Evolutionary conservation across 2,113 vertebrate genomes (phyloP), one percentile per base, ranked within the genome.

Genomic region (Atractosteus spatula): DNA sequence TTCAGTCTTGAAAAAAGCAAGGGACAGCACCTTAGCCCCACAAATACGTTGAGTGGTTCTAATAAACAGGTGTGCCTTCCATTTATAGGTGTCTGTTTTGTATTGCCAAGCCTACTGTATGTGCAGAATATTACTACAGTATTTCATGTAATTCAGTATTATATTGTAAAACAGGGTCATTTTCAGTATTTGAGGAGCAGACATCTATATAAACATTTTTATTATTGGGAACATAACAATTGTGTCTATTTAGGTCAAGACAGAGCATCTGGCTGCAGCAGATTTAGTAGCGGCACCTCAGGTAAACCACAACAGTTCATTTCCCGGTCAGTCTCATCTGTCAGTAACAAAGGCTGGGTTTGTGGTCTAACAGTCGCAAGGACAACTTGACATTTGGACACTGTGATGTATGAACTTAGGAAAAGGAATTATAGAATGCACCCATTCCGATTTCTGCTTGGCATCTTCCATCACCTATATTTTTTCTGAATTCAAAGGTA

Each of bases 331-430:
- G 16, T 74, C 57, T 47, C 69, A 64, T 65, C 17, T 76, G 51
- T 64, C 72, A 75, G 76, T 72, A 75, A 80, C 57, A 45, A 73
- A 66, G 71, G 70, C 74, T 78, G 56, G 63, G 79, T 51, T 13
- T 81, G 79, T 82, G 83, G 85, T 84, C 83, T 82, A 82, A 84
- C 78, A 80, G 76, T 72, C 82, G 57, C 80, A 74, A 72, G 83
- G 79, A 82, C 61, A 66, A 70, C 71, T 55, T 62, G 77, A 54
- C 54, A 74, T 66, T 70, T 68, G 76, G 65, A 77, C 42, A 80
- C 51, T 47, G 8, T 72, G 71, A 72, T 72, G 71, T 65, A 66
- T 72, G 71, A 45, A 55, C 12, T 43, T 29, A 65, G 70, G 71
- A 65, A 57, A 72, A 42, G 13, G 13, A 43, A 3, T 55, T 66